These are phyloP conservation scores for Sebastes schlegelii DNA, from an alignment of 2,113 vertebrate genomes.

Conservation along the genomic window DNA sequence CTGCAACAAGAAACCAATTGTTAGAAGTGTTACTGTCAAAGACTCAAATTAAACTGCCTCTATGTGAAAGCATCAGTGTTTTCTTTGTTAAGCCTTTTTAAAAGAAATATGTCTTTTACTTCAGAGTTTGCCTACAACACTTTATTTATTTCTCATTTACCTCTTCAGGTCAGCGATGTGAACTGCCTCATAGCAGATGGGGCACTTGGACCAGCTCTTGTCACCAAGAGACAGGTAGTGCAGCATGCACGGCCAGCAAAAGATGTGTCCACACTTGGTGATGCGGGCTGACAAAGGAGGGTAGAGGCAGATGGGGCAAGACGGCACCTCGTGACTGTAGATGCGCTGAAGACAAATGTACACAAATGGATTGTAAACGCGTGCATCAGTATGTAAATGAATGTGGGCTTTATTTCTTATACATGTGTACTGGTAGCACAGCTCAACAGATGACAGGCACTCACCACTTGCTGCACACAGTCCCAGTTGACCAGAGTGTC, in stretches of 20 bases:
- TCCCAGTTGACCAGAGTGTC: conserved; percentile 99
- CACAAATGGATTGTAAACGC: not conserved
- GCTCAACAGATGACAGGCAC: conserved; percentile 57
- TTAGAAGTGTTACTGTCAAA: not conserved
- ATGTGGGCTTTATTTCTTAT: not conserved
- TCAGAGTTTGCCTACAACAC: not conserved
- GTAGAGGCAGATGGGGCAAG: conserved; percentile 98
- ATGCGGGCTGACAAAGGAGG: conserved; percentile 96
- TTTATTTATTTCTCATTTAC: conserved; percentile 74
- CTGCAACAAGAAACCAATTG: conserved; percentile 70
- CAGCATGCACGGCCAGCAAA: conserved; percentile 98
- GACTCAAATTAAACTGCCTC: not conserved
- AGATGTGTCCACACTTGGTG: conserved; percentile 97
- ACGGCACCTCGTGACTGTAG: conserved; percentile 98
- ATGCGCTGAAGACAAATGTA: conserved; percentile 86
- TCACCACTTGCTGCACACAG: conserved; percentile 99
- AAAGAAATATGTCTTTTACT: not conserved
- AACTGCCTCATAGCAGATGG: conserved; percentile 96
- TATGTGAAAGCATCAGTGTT: not conserved
- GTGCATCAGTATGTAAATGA: not conserved
- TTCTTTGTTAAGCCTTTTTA: not conserved
- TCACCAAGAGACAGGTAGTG: conserved; percentile 97
- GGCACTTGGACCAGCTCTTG: conserved; percentile 97
- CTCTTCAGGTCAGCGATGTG: conserved; percentile 95
- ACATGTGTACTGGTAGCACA: too few species aligned